Evolutionary conservation across 2,888 invertebrate species (phyloP), one percentile per base, ranked within the genome.

Genomic region (Morpho helenor): DNA sequence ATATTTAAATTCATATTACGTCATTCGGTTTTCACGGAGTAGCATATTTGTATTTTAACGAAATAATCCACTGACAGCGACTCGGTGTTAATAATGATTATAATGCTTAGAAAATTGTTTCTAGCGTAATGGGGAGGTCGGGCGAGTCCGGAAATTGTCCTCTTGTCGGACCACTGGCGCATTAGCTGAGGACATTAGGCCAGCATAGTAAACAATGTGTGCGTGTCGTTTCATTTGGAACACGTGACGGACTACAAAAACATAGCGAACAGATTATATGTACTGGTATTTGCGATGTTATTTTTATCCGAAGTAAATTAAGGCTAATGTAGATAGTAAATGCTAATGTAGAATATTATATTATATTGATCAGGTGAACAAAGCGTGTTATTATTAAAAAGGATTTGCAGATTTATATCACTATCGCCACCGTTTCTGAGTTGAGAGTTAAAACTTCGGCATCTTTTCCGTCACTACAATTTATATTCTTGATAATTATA

Each of bases 141-240:
- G 86, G 80, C 77, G 78, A 75, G 77, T 68, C 86, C 85, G 88
- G 88, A 89, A 89, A 87, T 89, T 86, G 86, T 87, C 83, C 82
- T 87, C 83, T 85, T 84, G 82, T 84, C 81, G 82, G 72, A 73
- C 76, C 77, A 77, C 75, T 76, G 79, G 69, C 77, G 76, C 88
- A 87, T 88, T 88, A 88, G 81, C 72, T 64, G 79, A 78, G 81
- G 82, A 86, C 85, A 87, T 86, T 87, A 87, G 81, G 77, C 77
- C 74, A 71, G 66, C 71, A 69, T 62, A 66, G 67, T 65, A 64
- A 71, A 70, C 74, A 71, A 70, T 76, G 75, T 74, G 78, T 79
- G 79, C 75, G 80, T 81, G 79, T 73, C 75, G 72, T 77, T 79
- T 79, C 80, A 79, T 77, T 80, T 74, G 71, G 74, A 75, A 80